Evolutionary conservation across 2,113 vertebrate genomes (phyloP), one percentile per base, ranked within the genome.

Genomic region (Tetraodon nigroviridis): DNA sequence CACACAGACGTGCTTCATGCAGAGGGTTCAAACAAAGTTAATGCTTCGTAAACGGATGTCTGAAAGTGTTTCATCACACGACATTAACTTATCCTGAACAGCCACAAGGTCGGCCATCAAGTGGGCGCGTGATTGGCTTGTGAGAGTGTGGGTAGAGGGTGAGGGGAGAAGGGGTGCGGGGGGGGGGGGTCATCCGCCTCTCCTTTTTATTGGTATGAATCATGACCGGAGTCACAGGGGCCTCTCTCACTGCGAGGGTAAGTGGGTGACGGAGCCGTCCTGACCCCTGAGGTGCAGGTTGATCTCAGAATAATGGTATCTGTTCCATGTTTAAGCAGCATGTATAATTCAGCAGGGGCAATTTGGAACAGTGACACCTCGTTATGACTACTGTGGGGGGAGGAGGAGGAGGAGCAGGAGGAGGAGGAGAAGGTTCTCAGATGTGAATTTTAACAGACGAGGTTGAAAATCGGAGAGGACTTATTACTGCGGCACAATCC

Each of bases 241-340:
- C 52, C 22, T 55, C 44, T 50, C 59, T 54, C 1, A 69, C 76
- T 67, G 64, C 7, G 47, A 70, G 69, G 68, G 57, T 67, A 68
- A 80, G 67, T 76, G 71, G 69, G 61, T 67, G 71, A 65, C 16
- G 16, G 64, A 65, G 47, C 51, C 24, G 22, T 60, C 55, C 37
- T 71, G 74, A 83, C 83, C 81, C 78, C 73, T 5, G 62, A 63
- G 70, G 77, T 79, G 59, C 70, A 70, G 69, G 78, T 66, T 61
- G 75, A 51, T 58, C 68, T 71, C 74, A 42, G 80, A 86, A 87
- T 83, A 87, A 88, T 82, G 78, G 76, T 83, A 75, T 87, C 78
- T 73, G 73, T 59, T 75, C 65, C 61, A 41, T 62, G 72, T 79
- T 86, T 78, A 83, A 83, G 71, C 57, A 47, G 61, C 46, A 86